Evolutionary conservation across 2,797 vertebrate genomes (phyloP), one percentile per base, ranked within the genome.

Genomic region (Micrastur ruficollis): DNA sequence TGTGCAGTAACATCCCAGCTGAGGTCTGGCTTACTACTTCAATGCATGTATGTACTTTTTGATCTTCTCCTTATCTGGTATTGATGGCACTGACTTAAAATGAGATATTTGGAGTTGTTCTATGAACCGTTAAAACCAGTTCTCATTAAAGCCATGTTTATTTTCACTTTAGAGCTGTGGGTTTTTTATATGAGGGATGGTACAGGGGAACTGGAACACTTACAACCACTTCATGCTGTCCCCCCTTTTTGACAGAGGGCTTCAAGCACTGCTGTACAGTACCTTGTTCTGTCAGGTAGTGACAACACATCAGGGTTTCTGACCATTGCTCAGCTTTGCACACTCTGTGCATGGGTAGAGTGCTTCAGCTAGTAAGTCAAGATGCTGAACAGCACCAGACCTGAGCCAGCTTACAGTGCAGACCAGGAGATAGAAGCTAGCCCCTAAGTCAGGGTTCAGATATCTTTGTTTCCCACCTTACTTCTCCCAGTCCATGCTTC

Each of bases 61-160:
- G 14, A 17, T 96, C 36, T 72, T 81, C n/a, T 74, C 11, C 27
- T 81, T 34, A 12, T n/a, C 53, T 78, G 34, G 17, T 92, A 58
- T 27, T 49, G 75, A 50, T 81, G 65, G 95, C 93, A 97, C 94
- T 89, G 93, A 93, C 44, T 72, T 81, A 53, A 66, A 58, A n/a
- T 6, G 5, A 76, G 40, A 81, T 36, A 18, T 0, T 52, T 83
- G 58, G 62, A 90, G 59, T 83, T 95, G 46, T 4, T 86, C 19
- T 86, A 8, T 73, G 66, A 65, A 65, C 49, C 8, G 25, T 96
- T 94, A 31, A 72, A 96, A 66, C 27, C 25, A 2, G 14, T 86
- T 92, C 61, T 90, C 71, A 95, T 93, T 97, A 96, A 94, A 95
- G 66, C 72, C 34, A 44, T 79, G 75, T 87, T 90, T 95, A 92